These are phyloP conservation scores for Rhaphigaster nebulosa DNA, from an alignment of 2,888 invertebrate genomes.

Conservation along the genomic window DNA sequence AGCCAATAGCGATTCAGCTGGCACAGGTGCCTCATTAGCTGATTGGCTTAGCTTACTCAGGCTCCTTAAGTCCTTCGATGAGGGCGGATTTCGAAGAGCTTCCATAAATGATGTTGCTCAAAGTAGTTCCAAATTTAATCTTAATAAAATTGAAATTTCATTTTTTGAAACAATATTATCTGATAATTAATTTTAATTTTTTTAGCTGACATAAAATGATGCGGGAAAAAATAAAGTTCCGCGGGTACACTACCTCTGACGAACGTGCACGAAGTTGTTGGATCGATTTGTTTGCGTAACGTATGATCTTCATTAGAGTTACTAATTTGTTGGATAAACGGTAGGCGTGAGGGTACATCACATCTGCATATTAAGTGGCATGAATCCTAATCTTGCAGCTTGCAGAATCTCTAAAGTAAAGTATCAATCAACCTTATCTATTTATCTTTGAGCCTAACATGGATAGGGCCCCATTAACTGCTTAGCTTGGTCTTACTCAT, in stretches of 20 bases:
- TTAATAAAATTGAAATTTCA: not conserved
- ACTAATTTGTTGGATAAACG: not conserved
- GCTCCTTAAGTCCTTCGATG: not conserved
- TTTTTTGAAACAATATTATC: not conserved
- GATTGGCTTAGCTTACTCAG: not conserved
- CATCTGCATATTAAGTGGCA: conserved; percentile 27
- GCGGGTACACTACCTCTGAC: not conserved
- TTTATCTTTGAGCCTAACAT: not conserved
- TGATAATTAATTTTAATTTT: too few species aligned
- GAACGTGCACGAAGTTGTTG: not conserved
- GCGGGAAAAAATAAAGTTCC: too few species aligned
- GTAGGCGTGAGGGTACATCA: not conserved
- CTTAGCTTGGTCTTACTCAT: not conserved
- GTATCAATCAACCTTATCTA: not conserved
- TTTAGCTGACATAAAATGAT: too few species aligned
- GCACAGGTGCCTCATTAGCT: conserved; percentile 22
- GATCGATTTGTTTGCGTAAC: not conserved
- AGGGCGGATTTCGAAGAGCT: not conserved
- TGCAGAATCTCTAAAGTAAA: not conserved
- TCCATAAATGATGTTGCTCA: not conserved
- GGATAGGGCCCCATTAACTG: not conserved
- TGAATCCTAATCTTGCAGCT: conserved; percentile 15
- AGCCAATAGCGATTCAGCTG: conserved; percentile 22
- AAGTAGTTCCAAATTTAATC: not conserved
- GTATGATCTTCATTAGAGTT: conserved; percentile 2